Percentiles rank a stretch among this genome's conserved stretches.
Evolutionary conservation across 2,797 vertebrate species (phyloP).

Genomic region (Tolypeutes matacus): DNA sequence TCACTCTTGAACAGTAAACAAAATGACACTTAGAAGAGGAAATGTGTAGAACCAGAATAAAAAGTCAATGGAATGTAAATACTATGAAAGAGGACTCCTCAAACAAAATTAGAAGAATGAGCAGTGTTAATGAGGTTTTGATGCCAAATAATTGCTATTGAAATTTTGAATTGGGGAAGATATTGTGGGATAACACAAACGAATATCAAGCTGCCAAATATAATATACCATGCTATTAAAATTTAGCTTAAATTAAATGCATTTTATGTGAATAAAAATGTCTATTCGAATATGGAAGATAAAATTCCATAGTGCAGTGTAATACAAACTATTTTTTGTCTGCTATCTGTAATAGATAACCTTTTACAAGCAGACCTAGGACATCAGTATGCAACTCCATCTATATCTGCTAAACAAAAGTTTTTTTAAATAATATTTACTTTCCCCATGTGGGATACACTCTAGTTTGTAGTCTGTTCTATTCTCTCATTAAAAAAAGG

Average conservation of each 20-base stretch:
- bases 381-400: not conserved
- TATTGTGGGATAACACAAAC: constrained; percentile 58
- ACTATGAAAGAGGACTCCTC: constrained; percentile 78
- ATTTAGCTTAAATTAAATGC: constrained; percentile 70
- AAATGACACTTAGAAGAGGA: constrained; percentile 64
- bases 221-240: constrained; percentile 63
- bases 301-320: not conserved
- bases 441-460: not conserved
- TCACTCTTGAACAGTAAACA: constrained; percentile 85
- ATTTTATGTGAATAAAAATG: constrained; percentile 62
- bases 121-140: constrained; percentile 78
- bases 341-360: constrained; percentile 26
- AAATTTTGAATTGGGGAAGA: constrained; percentile 74
- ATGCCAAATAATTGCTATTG: constrained; percentile 80
- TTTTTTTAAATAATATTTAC: not conserved
- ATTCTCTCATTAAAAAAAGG: not conserved
- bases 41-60: constrained; percentile 54
- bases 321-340: constrained; percentile 11
- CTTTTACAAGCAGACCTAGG: constrained; percentile 22
- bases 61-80: constrained; percentile 79
- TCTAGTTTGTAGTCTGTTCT: not conserved
- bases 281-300: constrained; percentile 54
- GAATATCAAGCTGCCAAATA: constrained; percentile 79
- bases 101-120: constrained; percentile 83
- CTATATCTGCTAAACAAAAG: not conserved